phyloP scores from a whole-genome alignment of 2,113 vertebrate genomes.

The Nesoenas mayeri region DNA sequence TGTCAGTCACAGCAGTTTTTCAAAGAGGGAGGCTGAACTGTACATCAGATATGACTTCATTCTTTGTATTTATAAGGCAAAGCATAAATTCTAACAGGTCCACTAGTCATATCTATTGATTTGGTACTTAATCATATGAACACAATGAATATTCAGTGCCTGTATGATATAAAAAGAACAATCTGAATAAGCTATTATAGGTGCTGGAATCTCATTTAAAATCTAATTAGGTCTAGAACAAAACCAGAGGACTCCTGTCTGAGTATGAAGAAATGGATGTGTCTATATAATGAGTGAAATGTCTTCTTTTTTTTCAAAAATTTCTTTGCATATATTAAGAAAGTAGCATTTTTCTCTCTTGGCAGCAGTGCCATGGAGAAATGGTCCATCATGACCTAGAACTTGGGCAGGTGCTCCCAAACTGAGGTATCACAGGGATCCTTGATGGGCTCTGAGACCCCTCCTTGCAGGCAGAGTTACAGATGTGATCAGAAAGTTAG shows the following conservation, averaged over 20 bases:
- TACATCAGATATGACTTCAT: slow-evolving; percentile 48
- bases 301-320: slow-evolving; percentile 21
- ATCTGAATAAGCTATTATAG: slow-evolving; percentile 81
- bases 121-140: slow-evolving; percentile 76
- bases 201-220: slow-evolving; percentile 81
- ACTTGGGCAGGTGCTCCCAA: neutral
- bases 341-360: neutral
- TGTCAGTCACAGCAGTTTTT: slow-evolving; percentile 2
- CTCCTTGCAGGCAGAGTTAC: neutral
- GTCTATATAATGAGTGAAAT: slow-evolving; percentile 34
- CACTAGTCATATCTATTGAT: slow-evolving; percentile 67
- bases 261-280: slow-evolving; percentile 67
- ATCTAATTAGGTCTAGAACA: slow-evolving; percentile 77
- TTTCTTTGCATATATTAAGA: neutral
- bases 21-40: slow-evolving; percentile 46
- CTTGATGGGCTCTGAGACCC: neutral
- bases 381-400: neutral
- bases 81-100: slow-evolving; percentile 63
- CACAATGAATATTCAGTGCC: slow-evolving; percentile 75
- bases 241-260: slow-evolving; percentile 71
- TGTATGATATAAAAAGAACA: slow-evolving; percentile 79
- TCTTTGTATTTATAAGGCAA: slow-evolving; percentile 59
- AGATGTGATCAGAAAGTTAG: neutral
- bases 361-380: neutral
- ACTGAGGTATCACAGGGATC: neutral